phyloP scores from a whole-genome alignment of 2,888 invertebrate species.

The Eupithecia subfuscata region DNA sequence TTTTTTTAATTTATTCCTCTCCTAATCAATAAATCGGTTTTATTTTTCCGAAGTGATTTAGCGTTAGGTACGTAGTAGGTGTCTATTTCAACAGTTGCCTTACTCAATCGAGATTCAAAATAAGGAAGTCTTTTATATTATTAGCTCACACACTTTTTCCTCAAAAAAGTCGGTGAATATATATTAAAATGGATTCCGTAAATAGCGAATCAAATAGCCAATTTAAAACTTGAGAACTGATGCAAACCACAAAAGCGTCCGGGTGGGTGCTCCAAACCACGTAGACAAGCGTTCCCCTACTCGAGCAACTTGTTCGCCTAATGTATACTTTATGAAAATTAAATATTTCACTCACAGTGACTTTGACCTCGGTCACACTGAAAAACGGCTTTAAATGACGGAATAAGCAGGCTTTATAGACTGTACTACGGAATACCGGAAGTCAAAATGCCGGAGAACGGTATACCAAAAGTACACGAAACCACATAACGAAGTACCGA shows the following conservation, averaged over 20 bases:
- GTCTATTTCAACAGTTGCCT: not conserved
- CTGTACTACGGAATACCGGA: not conserved
- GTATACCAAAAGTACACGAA: no score
- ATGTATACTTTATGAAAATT: constrained; percentile 84
- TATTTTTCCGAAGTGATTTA: no score
- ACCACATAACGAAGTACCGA: no score
- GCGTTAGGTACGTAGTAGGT: no score
- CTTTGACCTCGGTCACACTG: constrained; percentile 22
- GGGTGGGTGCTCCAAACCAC: constrained; percentile 24
- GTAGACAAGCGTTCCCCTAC: constrained; percentile 53
- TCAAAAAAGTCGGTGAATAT: not conserved
- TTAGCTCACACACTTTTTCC: not conserved
- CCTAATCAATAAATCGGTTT: no score
- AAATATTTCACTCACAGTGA: constrained; percentile 79
- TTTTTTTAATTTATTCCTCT: no score
- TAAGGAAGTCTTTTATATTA: not conserved
- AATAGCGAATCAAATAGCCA: not conserved
- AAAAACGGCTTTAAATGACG: not conserved
- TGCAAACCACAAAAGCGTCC: not conserved
- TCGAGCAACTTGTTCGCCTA: constrained; percentile 63
- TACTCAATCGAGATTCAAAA: not conserved
- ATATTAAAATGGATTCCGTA: not conserved
- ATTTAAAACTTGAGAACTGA: not conserved
- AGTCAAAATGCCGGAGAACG: no score
- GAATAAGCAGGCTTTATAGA: constrained; percentile 5